These are phyloP conservation scores for Actinemys pallida DNA, from an alignment of 2,113 vertebrate genomes.

Conservation along the genomic window DNA sequence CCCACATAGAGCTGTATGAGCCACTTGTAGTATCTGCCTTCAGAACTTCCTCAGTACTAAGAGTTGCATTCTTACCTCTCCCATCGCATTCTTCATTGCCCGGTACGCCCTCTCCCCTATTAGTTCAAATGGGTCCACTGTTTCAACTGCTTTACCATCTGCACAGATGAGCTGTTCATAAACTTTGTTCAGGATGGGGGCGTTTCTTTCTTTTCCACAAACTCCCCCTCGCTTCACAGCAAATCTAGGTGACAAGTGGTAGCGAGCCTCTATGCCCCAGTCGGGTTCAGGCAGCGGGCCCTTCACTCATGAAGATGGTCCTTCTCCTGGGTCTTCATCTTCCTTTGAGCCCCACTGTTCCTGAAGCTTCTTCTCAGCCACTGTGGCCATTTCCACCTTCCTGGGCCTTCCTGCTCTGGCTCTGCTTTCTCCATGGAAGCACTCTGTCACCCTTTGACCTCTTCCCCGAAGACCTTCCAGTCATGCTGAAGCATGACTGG, in stretches of 20 bases:
- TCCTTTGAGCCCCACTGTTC: not conserved
- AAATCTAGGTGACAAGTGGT: not conserved
- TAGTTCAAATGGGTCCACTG: not conserved
- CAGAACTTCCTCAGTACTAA: not conserved
- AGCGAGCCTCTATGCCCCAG: not conserved
- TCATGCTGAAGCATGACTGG: not conserved
- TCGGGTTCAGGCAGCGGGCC: not conserved
- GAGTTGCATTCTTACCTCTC: not conserved
- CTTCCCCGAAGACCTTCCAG: not conserved
- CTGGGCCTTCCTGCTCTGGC: not conserved
- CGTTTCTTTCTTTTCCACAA: not conserved
- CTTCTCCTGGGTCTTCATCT: not conserved
- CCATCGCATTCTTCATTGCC: too few relatives aligned
- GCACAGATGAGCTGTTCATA: not conserved
- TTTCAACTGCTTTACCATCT: not conserved
- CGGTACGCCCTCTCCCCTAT: not conserved
- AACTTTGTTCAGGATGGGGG: not conserved
- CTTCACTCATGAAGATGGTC: not conserved
- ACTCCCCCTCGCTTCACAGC: not conserved
- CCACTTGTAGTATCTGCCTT: not conserved
- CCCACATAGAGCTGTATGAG: not conserved
- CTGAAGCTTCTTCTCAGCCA: not conserved
- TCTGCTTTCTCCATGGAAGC: not conserved
- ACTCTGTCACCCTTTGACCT: not conserved
- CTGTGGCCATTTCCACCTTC: not conserved